Evolutionary conservation across 2,888 invertebrate species (phyloP), one percentile per base, ranked within the genome.

Genomic region (Papilio protenor): DNA sequence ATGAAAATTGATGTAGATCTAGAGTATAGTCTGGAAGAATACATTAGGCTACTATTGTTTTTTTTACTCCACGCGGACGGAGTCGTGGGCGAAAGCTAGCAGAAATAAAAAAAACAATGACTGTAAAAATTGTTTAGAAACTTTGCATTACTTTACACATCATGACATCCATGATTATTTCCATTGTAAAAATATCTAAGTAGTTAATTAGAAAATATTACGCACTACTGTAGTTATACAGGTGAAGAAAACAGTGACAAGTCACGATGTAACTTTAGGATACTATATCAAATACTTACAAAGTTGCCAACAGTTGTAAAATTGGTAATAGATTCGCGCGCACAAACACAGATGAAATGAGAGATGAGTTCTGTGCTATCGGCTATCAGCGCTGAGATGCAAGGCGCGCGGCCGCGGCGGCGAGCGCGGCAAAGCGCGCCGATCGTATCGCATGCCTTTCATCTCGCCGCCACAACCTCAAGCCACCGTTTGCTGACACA

Each of bases 341-440:
- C 80, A 79, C 85, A 89, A 90, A 90, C 81, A 80, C 85, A 89
- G 90, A 91, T 92, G 91, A 90, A 91, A 91, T 90, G 85, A 87
- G 86, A 92, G 91, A 92, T 91, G 90, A 85, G 83, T 83, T 78
- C 84, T 81, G 83, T 84, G 86, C 86, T 59, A 23, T 61, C 27
- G 27, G 87, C 91, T 92, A 94, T 94, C 94, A 88, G 86, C 84
- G 85, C 87, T 90, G 88, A 90, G 92, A 93, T 91, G 90, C 82
- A 87, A 89, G 90, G 88, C 90, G 88, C 89, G 90, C 87, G 91
- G 89, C 88, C 81, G 83, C 87, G 83, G 87, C 88, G 89, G 89
- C 87, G 87, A 89, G 87, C 88, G 90, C 90, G 82, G 89, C 90
- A 92, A 92, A 92, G 91, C 87, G 85, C 80, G 80, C 82, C 82